Conservation (phyloP, 2,797 vertebrate genomes). For the Lagodon rhomboides region DNA sequence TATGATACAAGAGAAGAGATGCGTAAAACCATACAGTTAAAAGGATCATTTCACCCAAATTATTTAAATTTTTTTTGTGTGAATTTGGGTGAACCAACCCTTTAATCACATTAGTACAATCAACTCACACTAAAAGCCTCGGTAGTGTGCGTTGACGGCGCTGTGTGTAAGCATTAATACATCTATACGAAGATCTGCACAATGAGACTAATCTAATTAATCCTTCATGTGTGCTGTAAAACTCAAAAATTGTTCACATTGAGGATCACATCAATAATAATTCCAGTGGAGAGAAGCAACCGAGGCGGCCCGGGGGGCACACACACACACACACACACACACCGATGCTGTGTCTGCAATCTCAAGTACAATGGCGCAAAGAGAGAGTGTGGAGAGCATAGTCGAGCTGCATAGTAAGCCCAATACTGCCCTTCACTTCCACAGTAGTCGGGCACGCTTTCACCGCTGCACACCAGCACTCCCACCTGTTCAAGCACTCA, state of each 20-base stretch:
- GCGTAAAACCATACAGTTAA: slow-evolving; percentile 16
- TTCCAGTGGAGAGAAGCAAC: slow-evolving; percentile 8
- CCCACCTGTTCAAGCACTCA: slow-evolving; percentile 1
- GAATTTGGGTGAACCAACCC: slow-evolving; percentile 9
- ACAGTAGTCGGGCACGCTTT: background rate
- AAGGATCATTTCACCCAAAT: slow-evolving; percentile 16
- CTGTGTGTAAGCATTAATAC: background rate
- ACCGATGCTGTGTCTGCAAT: background rate
- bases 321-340: too few relatives aligned
- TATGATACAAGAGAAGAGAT: slow-evolving; percentile 34
- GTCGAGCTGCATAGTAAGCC: slow-evolving; percentile 13
- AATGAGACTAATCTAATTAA: slow-evolving; percentile 17
- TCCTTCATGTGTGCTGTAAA: slow-evolving; percentile 25
- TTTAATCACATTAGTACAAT: slow-evolving; percentile 11
- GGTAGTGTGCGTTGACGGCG: slow-evolving; percentile 18
- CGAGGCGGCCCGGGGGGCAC: background rate
- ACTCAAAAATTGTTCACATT: slow-evolving; percentile 29
- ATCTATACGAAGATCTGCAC: slow-evolving; percentile 1
- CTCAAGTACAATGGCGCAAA: slow-evolving; percentile 5
- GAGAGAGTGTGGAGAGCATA: slow-evolving; percentile 3
- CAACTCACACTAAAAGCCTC: slow-evolving; percentile 25
- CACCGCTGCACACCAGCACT: slow-evolving; percentile 7
- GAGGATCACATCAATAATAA: slow-evolving; percentile 13
- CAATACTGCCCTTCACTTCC: background rate
- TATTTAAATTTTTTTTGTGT: background rate